These are phyloP conservation scores for Anhinga anhinga DNA, from an alignment of 2,113 vertebrate species.

Conservation along the genomic window DNA sequence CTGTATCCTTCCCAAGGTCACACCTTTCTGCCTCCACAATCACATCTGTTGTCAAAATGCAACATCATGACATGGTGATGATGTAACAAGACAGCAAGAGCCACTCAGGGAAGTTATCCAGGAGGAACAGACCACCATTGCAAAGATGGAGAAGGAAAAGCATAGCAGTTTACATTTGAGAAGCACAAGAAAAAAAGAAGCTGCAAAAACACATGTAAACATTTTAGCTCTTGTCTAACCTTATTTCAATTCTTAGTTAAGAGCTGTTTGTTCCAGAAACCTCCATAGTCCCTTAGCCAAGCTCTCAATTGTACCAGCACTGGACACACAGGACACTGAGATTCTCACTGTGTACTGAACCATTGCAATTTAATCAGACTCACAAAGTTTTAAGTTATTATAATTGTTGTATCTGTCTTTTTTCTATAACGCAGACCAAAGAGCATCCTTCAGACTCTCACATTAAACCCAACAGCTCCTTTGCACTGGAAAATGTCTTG, in stretches of 20 bases:
- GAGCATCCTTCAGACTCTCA: neutral
- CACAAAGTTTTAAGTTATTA: neutral
- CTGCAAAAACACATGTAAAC: neutral
- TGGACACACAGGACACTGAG: neutral
- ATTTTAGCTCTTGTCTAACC: neutral
- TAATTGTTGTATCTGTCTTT: neutral
- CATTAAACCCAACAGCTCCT: neutral
- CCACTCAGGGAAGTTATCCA: neutral
- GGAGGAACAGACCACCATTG: neutral
- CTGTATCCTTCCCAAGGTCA: neutral
- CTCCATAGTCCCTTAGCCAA: neutral
- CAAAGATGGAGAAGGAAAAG: neutral
- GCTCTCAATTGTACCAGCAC: neutral
- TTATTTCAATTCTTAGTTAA: neutral
- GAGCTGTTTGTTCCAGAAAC: neutral
- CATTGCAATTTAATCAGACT: neutral
- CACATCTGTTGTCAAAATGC: neutral
- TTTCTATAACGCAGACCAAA: neutral
- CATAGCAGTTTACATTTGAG: neutral
- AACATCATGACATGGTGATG: fast-evolving
- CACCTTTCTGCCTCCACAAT: neutral
- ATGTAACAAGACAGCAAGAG: neutral
- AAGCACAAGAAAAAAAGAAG: neutral
- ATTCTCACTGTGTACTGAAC: neutral
- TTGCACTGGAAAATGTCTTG: neutral